phyloP scores from a whole-genome alignment of 1,140 invertebrate genomes.

The Palaemon carinicauda region DNA sequence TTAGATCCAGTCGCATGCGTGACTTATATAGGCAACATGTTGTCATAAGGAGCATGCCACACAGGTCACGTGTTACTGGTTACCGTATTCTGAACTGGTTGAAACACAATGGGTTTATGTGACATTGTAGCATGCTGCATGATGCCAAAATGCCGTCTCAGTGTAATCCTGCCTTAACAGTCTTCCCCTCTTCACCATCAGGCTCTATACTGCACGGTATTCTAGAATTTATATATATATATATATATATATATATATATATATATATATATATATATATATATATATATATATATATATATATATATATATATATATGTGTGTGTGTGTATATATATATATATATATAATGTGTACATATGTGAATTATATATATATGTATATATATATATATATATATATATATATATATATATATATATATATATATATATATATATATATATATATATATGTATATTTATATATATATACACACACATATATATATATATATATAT shows the following conservation, averaged over 20 bases:
- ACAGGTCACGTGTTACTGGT: too few relatives aligned
- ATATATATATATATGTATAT: conserved; percentile 11
- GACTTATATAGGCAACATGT: too few relatives aligned
- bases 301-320: conserved; percentile 25
- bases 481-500: conserved; percentile 43
- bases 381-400: conserved; percentile 16
- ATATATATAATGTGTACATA: too few relatives aligned
- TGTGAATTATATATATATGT: too few relatives aligned
- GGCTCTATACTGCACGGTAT: neutral
- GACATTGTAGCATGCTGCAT: too few relatives aligned
- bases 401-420: conserved; percentile 10
- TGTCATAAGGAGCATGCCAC: too few relatives aligned
- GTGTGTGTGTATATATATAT: conserved; percentile 9
- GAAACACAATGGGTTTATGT: too few relatives aligned
- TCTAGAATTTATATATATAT: conserved; percentile 27
- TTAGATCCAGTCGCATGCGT: too few relatives aligned
- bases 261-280: conserved; percentile 48
- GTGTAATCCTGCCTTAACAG: neutral
- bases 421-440: conserved; percentile 1
- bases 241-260: conserved; percentile 44
- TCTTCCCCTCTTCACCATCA: neutral
- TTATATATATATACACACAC: conserved; percentile 41
- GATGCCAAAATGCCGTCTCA: too few relatives aligned
- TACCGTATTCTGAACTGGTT: too few relatives aligned
- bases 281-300: conserved; percentile 39